A percentile compares a stretch with the other conserved stretches of the same genome.
These are phyloP conservation scores for Pollenia amentaria DNA, from an alignment of 2,888 invertebrate species.

Conservation along the genomic window DNA sequence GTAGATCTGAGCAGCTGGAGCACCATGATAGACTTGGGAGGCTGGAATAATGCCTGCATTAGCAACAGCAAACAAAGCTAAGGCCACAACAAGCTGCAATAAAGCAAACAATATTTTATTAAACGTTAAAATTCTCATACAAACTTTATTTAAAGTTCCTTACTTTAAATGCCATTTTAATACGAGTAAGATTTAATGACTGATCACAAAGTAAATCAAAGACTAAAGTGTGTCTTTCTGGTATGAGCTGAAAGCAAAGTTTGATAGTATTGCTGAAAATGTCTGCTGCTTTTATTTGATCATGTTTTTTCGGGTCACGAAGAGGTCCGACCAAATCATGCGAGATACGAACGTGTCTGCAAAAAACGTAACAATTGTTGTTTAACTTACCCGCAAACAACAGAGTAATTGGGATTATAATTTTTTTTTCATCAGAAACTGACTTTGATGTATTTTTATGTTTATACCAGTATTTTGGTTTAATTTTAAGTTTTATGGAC, in stretches of 20 bases:
- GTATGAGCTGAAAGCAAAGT: slow-evolving; percentile 57
- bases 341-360: not conserved
- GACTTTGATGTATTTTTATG: not conserved
- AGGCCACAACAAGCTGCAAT: slow-evolving; percentile 73
- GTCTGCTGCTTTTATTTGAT: slow-evolving; percentile 51
- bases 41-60: slow-evolving; percentile 75
- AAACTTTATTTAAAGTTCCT: not conserved
- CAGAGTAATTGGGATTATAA: not conserved
- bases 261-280: slow-evolving; percentile 27
- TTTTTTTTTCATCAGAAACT: not conserved
- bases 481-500: not conserved
- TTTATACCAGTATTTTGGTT: not conserved
- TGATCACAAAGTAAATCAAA: slow-evolving; percentile 30
- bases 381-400: slow-evolving; percentile 10
- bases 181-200: slow-evolving; percentile 48
- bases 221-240: slow-evolving; percentile 65
- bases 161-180: slow-evolving; percentile 74
- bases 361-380: not conserved
- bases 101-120: slow-evolving; percentile 78
- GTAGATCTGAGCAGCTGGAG: slow-evolving; percentile 74
- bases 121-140: no score
- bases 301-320: not conserved
- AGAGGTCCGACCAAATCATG: not conserved
- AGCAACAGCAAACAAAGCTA: slow-evolving; percentile 76
- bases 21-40: slow-evolving; percentile 72